Percentiles rank a stretch among this genome's conserved stretches.
Evolutionary conservation across 2,797 vertebrate species (phyloP).

Genomic region (Betta splendens): DNA sequence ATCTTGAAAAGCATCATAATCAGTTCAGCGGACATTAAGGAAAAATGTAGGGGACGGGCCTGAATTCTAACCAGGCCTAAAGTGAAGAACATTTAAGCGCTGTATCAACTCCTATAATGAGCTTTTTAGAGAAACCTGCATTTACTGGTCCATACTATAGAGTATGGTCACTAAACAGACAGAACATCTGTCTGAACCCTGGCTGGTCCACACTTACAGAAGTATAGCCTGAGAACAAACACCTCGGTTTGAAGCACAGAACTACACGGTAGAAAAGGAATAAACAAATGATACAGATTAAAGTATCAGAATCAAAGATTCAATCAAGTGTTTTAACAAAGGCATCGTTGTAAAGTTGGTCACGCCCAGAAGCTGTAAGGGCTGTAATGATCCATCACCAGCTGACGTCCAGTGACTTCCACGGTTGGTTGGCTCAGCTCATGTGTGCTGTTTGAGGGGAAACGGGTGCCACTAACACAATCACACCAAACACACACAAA

Average conservation of each 20-base stretch:
- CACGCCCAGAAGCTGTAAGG: constrained; percentile 8
- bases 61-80: too few relatives aligned
- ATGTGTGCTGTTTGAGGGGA: constrained; percentile 7
- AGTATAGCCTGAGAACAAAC: too few relatives aligned
- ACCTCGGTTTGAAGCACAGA: not conserved
- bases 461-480: constrained; percentile 60
- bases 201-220: too few relatives aligned
- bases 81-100: not conserved
- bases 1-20: not conserved
- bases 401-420: not conserved
- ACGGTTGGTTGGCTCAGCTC: constrained; percentile 11
- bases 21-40: constrained; percentile 5
- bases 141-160: too few relatives aligned
- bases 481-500: constrained; percentile 15
- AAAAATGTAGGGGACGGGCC: constrained; percentile 25
- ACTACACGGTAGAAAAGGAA: too few relatives aligned
- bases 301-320: not conserved
- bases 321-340: not conserved
- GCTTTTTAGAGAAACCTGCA: not conserved
- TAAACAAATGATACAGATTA: too few relatives aligned
- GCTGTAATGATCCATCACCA: constrained; percentile 5
- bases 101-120: not conserved
- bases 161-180: too few relatives aligned
- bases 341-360: not conserved
- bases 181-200: too few relatives aligned